These are phyloP conservation scores for Synergus japonicus DNA, from an alignment of 2,888 invertebrate species.

Conservation along the genomic window DNA sequence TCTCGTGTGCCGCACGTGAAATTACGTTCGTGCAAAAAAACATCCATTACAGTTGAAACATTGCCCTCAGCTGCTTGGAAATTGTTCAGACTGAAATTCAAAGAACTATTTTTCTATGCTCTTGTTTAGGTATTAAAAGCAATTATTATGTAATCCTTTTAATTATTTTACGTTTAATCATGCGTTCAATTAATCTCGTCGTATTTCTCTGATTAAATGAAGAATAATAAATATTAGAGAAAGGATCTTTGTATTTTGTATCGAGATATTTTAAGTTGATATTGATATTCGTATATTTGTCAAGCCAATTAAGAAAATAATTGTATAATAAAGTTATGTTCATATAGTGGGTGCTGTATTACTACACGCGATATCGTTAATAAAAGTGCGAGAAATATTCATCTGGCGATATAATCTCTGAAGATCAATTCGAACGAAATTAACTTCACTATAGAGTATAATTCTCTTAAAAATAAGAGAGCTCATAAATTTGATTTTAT, in stretches of 20 bases:
- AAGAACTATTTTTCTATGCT: neutral
- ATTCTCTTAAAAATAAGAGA: neutral
- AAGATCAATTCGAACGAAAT: neutral
- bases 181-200: no score
- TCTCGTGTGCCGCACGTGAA: neutral
- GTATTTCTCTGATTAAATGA: neutral
- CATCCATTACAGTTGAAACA: neutral
- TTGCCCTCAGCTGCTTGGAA: neutral
- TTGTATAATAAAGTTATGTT: slow-evolving; percentile 13
- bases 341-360: slow-evolving; percentile 19
- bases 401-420: slow-evolving; percentile 23
- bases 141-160: neutral
- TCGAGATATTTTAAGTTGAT: no score
- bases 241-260: no score
- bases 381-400: slow-evolving; percentile 13
- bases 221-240: no score
- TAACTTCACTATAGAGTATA: neutral
- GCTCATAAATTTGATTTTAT: neutral
- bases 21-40: slow-evolving; percentile 8
- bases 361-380: slow-evolving; percentile 18
- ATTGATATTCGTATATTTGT: neutral
- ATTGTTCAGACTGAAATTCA: neutral
- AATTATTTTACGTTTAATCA: neutral
- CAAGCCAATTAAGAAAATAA: slow-evolving; percentile 1
- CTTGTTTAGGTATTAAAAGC: neutral